A percentile compares a stretch with the other conserved stretches of the same genome.
Conservation (phyloP, 2,888 invertebrate genomes). For the Dascillus cervinus region DNA sequence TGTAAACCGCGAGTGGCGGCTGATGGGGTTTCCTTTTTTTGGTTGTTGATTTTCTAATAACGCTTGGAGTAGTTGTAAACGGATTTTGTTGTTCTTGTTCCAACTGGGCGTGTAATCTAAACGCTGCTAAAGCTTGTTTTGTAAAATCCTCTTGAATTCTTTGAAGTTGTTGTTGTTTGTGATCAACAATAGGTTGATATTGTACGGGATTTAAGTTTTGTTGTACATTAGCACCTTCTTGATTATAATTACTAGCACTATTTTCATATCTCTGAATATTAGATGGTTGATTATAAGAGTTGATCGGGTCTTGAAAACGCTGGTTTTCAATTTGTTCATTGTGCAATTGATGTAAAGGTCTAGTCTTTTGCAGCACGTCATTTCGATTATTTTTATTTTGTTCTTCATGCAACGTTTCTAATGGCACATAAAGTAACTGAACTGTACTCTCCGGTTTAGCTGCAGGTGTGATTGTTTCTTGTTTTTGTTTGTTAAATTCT, state of each 20-base stretch:
- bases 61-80: slow-evolving; percentile 41
- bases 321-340: not conserved
- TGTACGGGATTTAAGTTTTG: not conserved
- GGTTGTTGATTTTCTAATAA: slow-evolving; percentile 38
- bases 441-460: no score
- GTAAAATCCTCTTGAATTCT: slow-evolving; percentile 40
- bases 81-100: slow-evolving; percentile 37
- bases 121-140: slow-evolving; percentile 39
- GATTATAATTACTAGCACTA: not conserved
- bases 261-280: not conserved
- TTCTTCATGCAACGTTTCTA: slow-evolving; percentile 59
- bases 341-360: not conserved
- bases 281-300: not conserved
- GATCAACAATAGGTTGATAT: slow-evolving; percentile 1
- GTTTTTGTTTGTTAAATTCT: slow-evolving; percentile 6
- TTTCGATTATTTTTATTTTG: no score
- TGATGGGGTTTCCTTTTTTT: slow-evolving; percentile 70
- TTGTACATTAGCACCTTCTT: not conserved
- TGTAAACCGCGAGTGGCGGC: slow-evolving; percentile 75
- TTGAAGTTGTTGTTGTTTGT: slow-evolving; percentile 26
- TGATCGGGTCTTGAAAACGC: not conserved
- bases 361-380: not conserved
- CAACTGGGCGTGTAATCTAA: slow-evolving; percentile 35
- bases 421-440: slow-evolving; percentile 76
- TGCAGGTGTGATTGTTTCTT: slow-evolving; percentile 19